Evolutionary conservation across 2,888 invertebrate species (phyloP).

Genomic region (Tenthredo amoena): DNA sequence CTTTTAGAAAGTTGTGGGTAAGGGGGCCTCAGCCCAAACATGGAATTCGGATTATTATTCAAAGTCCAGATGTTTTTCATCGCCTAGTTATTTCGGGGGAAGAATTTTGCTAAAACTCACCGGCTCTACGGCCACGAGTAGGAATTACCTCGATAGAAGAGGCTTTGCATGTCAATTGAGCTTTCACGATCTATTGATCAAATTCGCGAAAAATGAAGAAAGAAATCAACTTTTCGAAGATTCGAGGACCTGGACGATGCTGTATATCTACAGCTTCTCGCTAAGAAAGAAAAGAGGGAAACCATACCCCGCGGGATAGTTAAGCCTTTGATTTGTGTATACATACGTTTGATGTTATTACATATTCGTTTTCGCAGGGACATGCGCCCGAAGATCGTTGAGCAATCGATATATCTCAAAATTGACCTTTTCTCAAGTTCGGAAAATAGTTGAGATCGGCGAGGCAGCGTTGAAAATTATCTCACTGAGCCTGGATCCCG

Average conservation of each 20-base stretch:
- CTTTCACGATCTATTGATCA: neutral
- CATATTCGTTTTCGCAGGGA: too few species aligned
- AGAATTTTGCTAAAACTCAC: neutral
- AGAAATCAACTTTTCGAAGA: neutral
- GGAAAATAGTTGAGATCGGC: too few species aligned
- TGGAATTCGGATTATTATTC: neutral
- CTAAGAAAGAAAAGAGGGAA: neutral
- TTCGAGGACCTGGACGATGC: neutral
- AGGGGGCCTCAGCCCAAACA: neutral
- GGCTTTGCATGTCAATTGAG: constrained; percentile 8
- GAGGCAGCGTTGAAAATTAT: too few species aligned
- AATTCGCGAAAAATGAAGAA: neutral
- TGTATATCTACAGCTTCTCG: too few species aligned
- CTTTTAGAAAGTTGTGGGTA: neutral
- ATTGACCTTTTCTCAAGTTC: too few species aligned
- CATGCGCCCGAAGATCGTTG: too few species aligned
- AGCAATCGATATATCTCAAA: too few species aligned
- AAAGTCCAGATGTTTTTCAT: neutral
- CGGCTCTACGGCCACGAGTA: neutral
- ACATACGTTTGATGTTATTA: too few species aligned
- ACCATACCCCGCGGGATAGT: too few species aligned
- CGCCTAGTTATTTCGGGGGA: neutral
- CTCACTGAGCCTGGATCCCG: too few species aligned
- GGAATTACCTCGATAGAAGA: neutral
- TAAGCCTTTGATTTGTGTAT: too few species aligned